Evolutionary conservation across 2,113 vertebrate species (phyloP).

Genomic region (Ancistrus triradiatus): DNA sequence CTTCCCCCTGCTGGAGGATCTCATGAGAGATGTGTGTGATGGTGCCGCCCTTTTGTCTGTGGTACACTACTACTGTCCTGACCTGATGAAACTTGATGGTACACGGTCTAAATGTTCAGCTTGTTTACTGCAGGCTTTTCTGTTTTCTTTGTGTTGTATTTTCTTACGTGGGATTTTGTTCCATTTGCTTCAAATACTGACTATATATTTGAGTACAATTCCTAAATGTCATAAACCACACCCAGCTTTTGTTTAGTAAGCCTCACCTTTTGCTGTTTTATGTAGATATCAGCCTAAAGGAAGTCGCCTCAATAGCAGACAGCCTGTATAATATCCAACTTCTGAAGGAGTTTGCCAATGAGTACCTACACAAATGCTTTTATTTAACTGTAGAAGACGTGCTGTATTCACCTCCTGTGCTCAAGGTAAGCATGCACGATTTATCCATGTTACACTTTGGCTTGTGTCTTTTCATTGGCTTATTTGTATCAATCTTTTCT

Average conservation of each 20-base stretch:
- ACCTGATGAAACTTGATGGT: not conserved
- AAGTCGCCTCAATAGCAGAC: slow-evolving; percentile 85
- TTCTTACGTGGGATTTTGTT: no score
- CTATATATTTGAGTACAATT: no score
- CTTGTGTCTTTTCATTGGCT: not conserved
- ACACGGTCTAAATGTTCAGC: no score
- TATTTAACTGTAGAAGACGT: slow-evolving; percentile 89
- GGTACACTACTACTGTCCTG: not conserved
- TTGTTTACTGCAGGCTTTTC: no score
- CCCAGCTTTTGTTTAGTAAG: no score
- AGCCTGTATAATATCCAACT: slow-evolving; percentile 91
- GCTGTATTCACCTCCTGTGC: slow-evolving; percentile 82
- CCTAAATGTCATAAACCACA: no score
- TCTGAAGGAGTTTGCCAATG: slow-evolving; percentile 82
- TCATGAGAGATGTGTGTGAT: not conserved
- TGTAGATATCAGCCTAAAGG: slow-evolving; percentile 91
- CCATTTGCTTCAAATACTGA: no score
- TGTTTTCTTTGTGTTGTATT: no score
- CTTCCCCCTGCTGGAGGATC: not conserved
- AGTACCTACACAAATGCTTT: slow-evolving; percentile 86
- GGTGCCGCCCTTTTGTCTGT: not conserved
- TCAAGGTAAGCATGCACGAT: slow-evolving; percentile 76
- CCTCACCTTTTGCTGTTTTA: no score
- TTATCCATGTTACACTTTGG: not conserved
- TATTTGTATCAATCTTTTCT: not conserved